Evolutionary conservation across 2,888 invertebrate genomes (phyloP), one percentile per base, ranked within the genome.

Genomic region (Ornithoptera priamus): DNA sequence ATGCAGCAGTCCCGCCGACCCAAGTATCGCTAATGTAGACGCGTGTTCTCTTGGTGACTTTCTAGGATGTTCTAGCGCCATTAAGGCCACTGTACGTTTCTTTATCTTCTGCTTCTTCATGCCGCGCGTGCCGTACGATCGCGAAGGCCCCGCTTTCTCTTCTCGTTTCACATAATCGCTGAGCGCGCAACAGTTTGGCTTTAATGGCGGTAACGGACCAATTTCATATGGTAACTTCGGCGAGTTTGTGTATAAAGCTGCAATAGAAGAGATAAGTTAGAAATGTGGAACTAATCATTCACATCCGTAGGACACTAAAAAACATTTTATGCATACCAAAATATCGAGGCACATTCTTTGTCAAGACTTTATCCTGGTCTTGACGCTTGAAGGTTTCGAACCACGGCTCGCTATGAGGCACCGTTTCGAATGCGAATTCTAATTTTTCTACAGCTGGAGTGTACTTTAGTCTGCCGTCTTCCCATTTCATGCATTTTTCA

Each of bases 41-140:
- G 97, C 97, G 81, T 97, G 97, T 82, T 97, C 97, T 30, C 97
- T 92, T 0, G 97, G 97, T 0, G 97, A 97, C 81, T 97, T 97
- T 58, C 97, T 90, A 0, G 97, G 96, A 72, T 94, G 95, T 62
- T 94, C 93, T 7, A 87, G 73, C 1, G 90, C 87, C 36, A 86
- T 71, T 2, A 88, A 66, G 63, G 84, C 82, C 0, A 86, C 84
- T 0, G 87, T 84, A 2, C 88, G 83, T 71, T 87, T 87, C 62
- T 85, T 80, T 8, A 87, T 82, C 71, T 83, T 86, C 74, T 84
- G 86, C 72, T 87, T 86, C 73, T 91, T 90, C 86, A 85, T 89
- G 0, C 89, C 91, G 57, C 91, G 83, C 18, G 92, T 93, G 65
- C 89, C 88, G 75, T 90, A 89, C 7, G 85, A 81, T 17, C 91